Percentiles rank a stretch among this genome's conserved stretches.
Evolutionary conservation across 2,797 vertebrate genomes (phyloP).

Genomic region (Girardinus metallicus): DNA sequence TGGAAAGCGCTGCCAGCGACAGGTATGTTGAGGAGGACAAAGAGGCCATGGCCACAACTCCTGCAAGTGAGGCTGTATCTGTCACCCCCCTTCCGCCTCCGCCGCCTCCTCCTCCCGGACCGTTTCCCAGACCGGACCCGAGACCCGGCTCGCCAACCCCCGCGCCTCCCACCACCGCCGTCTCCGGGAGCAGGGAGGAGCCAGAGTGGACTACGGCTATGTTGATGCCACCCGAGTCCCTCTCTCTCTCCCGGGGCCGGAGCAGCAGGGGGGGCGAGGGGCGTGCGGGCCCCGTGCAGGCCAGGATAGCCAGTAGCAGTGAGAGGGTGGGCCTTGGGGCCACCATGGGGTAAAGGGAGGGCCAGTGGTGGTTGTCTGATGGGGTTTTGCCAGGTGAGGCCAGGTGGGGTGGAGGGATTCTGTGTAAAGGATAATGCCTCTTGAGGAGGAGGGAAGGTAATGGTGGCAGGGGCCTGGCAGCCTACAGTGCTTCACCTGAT

Average conservation of each 20-base stretch:
- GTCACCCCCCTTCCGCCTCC: conserved; percentile 55
- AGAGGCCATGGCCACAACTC: conserved; percentile 44
- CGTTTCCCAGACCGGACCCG: conserved; percentile 66
- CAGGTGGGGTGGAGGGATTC: conserved; percentile 39
- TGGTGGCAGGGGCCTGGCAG: conserved; percentile 16
- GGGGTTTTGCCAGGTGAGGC: conserved; percentile 51
- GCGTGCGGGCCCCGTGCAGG: conserved; percentile 85
- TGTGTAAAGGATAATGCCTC: conserved; percentile 26
- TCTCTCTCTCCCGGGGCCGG: conserved; percentile 86
- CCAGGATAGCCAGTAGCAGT: conserved; percentile 84
- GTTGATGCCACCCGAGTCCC: conserved; percentile 89
- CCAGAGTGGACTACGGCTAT: conserved; percentile 90
- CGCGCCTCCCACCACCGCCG: conserved; percentile 73
- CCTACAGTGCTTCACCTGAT: conserved; percentile 66
- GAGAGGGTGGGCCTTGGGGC: conserved; percentile 84
- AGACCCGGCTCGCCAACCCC: conserved; percentile 67
- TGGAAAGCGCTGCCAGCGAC: conserved; percentile 76
- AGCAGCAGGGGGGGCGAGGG: conserved; percentile 90
- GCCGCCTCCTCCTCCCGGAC: conserved; percentile 60
- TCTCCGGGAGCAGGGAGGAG: conserved; percentile 86
- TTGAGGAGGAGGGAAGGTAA: conserved; percentile 5
- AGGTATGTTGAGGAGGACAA: conserved; percentile 49
- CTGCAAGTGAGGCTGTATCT: conserved; percentile 58
- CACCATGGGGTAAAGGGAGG: conserved; percentile 79
- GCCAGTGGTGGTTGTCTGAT: conserved; percentile 67